Percentiles rank a stretch among this genome's conserved stretches.
phyloP scores from a whole-genome alignment of 2,888 invertebrate genomes.

The Latrodectus elegans region DNA sequence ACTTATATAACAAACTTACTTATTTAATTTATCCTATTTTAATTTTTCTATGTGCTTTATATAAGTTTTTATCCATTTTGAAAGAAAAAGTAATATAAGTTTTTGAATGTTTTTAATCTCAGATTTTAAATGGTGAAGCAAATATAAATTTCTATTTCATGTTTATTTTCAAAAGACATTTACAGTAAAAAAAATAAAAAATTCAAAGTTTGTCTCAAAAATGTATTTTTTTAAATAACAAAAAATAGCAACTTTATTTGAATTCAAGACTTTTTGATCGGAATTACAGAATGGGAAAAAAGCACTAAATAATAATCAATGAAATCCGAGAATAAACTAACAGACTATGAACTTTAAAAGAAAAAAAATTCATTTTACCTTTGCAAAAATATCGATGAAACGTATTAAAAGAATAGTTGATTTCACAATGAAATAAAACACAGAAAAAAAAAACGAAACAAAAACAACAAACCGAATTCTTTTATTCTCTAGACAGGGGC shows the following conservation, averaged over 20 bases:
- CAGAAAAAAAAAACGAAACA: not conserved
- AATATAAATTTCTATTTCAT: too few relatives aligned
- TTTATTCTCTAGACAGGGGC: constrained; percentile 17
- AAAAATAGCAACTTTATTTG: not conserved
- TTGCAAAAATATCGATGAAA: constrained; percentile 51
- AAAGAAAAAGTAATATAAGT: too few relatives aligned
- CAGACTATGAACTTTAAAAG: not conserved
- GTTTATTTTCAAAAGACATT: too few relatives aligned
- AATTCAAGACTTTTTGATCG: not conserved
- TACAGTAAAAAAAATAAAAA: too few relatives aligned
- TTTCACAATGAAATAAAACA: constrained; percentile 28
- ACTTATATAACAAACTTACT: too few relatives aligned
- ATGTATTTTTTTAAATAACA: not conserved
- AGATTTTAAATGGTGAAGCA: too few relatives aligned
- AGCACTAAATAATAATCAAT: not conserved
- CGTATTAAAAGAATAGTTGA: constrained; percentile 39
- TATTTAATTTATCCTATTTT: too few relatives aligned
- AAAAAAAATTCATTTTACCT: constrained; percentile 29
- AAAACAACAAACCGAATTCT: constrained; percentile 14
- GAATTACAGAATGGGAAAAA: not conserved
- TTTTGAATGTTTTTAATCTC: too few relatives aligned
- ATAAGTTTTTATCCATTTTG: too few relatives aligned
- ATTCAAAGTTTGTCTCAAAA: not conserved
- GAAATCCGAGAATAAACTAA: not conserved
- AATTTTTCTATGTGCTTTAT: too few relatives aligned